Conservation (phyloP, 2,113 vertebrate species). For the Archilochus colubris region DNA sequence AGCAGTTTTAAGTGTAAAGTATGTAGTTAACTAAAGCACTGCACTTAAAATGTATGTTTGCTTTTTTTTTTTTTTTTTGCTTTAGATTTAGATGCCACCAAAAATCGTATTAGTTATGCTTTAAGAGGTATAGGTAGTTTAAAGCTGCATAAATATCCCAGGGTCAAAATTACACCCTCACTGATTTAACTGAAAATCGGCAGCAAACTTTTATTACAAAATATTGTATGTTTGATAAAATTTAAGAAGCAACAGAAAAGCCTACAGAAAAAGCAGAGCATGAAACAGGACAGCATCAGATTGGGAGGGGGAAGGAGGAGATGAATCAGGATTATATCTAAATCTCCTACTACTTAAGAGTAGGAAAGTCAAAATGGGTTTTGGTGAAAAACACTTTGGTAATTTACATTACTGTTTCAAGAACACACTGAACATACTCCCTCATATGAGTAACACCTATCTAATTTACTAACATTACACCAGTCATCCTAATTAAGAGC, state of each 20-base stretch:
- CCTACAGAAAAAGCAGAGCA: neutral
- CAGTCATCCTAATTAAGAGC: neutral
- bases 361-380: neutral
- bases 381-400: neutral
- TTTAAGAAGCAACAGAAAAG: neutral
- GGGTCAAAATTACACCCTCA: neutral
- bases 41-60: neutral
- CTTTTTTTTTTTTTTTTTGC: neutral
- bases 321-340: neutral
- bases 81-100: neutral
- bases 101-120: neutral
- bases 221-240: neutral
- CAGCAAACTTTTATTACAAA: neutral
- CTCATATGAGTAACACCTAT: neutral
- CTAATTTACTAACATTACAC: neutral
- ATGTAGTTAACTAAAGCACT: neutral
- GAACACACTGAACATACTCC: neutral
- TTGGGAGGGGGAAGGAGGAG: neutral
- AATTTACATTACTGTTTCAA: neutral
- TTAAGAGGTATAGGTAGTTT: neutral
- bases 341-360: neutral
- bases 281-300: neutral
- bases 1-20: neutral
- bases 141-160: neutral
- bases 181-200: neutral